Evolutionary conservation across 2,888 invertebrate genomes (phyloP).

Genomic region (Odontocerum albicorne): DNA sequence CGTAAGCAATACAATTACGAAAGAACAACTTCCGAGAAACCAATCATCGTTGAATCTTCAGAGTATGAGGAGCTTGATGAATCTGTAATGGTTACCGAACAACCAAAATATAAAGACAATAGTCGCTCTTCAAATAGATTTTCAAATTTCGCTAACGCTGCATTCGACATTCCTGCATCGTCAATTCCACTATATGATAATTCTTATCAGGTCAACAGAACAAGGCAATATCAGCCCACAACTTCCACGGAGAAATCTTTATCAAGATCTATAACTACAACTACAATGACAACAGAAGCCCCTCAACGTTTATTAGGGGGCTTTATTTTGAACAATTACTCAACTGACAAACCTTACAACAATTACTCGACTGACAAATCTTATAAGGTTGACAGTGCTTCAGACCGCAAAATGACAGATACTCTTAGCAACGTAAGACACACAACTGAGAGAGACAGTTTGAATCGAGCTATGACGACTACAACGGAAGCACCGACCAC

Average conservation of each 20-base stretch:
- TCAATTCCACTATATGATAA: constrained; percentile 22
- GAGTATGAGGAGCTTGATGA: constrained; percentile 11
- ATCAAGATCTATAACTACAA: constrained; percentile 8
- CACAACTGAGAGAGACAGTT: constrained; percentile 40
- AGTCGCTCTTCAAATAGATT: background rate
- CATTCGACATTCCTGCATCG: constrained; percentile 19
- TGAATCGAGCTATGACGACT: constrained; percentile 39
- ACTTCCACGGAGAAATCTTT: constrained; percentile 9
- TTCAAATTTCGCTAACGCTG: constrained; percentile 11
- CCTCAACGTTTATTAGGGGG: constrained; percentile 15
- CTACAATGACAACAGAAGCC: constrained; percentile 13
- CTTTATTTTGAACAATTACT: constrained; percentile 22
- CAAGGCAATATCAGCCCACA: constrained; percentile 12
- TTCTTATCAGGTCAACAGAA: constrained; percentile 7
- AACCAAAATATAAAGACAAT: constrained; percentile 11
- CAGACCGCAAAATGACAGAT: constrained; percentile 4
- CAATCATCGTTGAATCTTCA: constrained; percentile 4
- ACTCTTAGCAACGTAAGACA: constrained; percentile 43
- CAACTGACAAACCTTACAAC: constrained; percentile 40
- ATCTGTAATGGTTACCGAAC: background rate
- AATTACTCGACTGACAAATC: constrained; percentile 39
- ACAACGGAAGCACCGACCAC: constrained; percentile 54
- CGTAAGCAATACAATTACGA: too few relatives aligned
- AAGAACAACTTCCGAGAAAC: background rate
- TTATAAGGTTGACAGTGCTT: constrained; percentile 8